These are phyloP conservation scores for Hypothenemus hampei DNA, from an alignment of 1,140 invertebrate species.

Conservation along the genomic window DNA sequence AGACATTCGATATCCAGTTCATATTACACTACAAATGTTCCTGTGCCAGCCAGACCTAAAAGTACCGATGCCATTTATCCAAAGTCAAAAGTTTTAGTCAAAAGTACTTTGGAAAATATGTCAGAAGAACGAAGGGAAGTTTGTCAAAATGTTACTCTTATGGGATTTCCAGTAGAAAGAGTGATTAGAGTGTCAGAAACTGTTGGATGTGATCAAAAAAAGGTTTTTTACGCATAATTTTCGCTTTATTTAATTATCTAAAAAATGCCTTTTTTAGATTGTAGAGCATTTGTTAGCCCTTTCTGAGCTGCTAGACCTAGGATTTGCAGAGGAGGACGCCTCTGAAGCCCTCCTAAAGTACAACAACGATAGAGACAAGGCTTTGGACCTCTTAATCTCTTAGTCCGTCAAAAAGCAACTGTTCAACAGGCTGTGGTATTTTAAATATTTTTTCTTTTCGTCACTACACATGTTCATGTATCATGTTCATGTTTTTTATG, in stretches of 20 bases:
- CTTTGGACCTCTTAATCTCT: slow-evolving; percentile 75
- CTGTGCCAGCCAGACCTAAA: slow-evolving; percentile 23
- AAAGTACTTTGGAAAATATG: slow-evolving; percentile 50
- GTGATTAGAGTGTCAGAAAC: slow-evolving; percentile 68
- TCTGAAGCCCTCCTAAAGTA: slow-evolving; percentile 68
- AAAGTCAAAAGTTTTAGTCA: slow-evolving; percentile 26
- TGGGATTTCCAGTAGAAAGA: slow-evolving; percentile 79
- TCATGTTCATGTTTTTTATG: too few relatives aligned
- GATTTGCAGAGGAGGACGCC: slow-evolving; percentile 72
- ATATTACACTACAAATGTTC: slow-evolving; percentile 15
- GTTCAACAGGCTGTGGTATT: slow-evolving; percentile 35
- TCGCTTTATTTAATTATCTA: neutral
- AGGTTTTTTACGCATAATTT: slow-evolving; percentile 50
- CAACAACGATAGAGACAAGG: slow-evolving; percentile 80
- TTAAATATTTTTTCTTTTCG: slow-evolving; percentile 1
- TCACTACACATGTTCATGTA: too few relatives aligned
- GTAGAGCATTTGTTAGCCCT: slow-evolving; percentile 63
- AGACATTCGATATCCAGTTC: slow-evolving; percentile 1
- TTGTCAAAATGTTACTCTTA: slow-evolving; percentile 66
- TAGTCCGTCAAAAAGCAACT: slow-evolving; percentile 44
- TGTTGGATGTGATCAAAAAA: slow-evolving; percentile 77
- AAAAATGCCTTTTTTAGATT: slow-evolving; percentile 53
- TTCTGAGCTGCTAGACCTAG: slow-evolving; percentile 72
- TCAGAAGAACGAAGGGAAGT: slow-evolving; percentile 57
- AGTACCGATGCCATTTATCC: slow-evolving; percentile 30